Evolutionary conservation across 2,888 invertebrate species (phyloP), one percentile per base, ranked within the genome.

Genomic region (Strigamia maritima): DNA sequence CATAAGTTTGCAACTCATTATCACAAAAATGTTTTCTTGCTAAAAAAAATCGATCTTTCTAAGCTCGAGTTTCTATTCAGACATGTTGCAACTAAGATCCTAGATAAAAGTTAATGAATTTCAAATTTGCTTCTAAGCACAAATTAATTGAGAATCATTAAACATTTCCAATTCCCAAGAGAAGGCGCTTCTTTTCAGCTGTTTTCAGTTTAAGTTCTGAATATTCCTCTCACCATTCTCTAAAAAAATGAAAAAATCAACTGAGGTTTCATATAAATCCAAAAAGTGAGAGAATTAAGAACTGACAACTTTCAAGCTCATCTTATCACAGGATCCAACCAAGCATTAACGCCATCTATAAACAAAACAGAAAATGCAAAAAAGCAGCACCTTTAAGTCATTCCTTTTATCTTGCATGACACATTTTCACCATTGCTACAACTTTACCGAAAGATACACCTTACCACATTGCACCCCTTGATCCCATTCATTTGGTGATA

Each of bases 401-500:
- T 35, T 35, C 35, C 0, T 10, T 35, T 35, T 35, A 35, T 35
- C 35, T 35, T 10, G 8, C 35, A 35, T 35, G 35, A 35, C 35
- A 35, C 35, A 35, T 35, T 35, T 35, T 35, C 35, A 35, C 35
- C 49, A n/a, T n/a, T 49, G 49, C 49, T 14, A 49, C 49, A 19
- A 49, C 49, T 49, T 40, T 19, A 19, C 49, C 49, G 14, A 49
- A 49, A 49, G 70, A 70, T 70, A 70, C 70, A 14, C 70, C 28
- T 70, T 70, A 70, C 70, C 70, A 70, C 70, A 60, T 19, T 70
- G 28, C 70, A 70, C 28, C 26, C 70, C 10, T 28, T 70, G 70
- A 70, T 70, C 28, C 26, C 70, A 70, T 70, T 70, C 26, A 70
- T 70, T 70, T 70, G 70, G 70, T 70, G 70, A 70, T 70, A 70